A percentile compares a stretch with the other conserved stretches of the same genome.
Conservation (phyloP, 2,113 vertebrate genomes). For the Carassius auratus region DNA sequence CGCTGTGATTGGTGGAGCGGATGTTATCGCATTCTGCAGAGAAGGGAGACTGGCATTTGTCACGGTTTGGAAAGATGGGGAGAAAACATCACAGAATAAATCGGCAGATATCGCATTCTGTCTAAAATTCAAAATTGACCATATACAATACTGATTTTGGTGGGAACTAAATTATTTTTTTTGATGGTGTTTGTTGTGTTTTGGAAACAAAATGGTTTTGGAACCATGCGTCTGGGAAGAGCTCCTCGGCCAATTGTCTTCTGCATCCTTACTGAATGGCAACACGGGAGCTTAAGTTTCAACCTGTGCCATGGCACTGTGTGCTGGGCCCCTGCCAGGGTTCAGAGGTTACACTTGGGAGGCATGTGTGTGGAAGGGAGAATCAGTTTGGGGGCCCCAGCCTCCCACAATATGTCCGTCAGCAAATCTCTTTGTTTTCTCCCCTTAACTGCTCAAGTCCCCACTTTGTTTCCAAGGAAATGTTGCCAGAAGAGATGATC, state of each 20-base stretch:
- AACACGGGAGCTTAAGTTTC: constrained; percentile 62
- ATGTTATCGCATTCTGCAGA: no score
- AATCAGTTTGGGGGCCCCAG: constrained; percentile 36
- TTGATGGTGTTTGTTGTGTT: no score
- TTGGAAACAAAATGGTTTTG: no score
- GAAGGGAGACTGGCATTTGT: no score
- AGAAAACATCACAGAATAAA: no score
- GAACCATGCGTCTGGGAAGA: neutral
- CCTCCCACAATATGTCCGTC: constrained; percentile 53
- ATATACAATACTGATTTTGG: no score
- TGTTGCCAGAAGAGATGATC: constrained; percentile 45
- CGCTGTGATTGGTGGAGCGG: no score
- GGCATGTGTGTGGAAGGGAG: constrained; percentile 49
- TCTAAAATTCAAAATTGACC: no score
- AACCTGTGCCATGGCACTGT: constrained; percentile 40
- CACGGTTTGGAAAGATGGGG: no score
- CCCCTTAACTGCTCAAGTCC: constrained; percentile 38
- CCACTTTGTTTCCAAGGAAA: constrained; percentile 49
- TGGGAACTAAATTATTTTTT: no score
- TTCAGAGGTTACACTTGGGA: constrained; percentile 58
- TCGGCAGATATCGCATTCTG: no score
- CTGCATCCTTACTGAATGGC: constrained; percentile 51
- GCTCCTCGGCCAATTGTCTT: constrained; percentile 49
- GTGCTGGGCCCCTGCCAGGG: constrained; percentile 53
- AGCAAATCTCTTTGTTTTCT: constrained; percentile 52